Evolutionary conservation across 2,888 invertebrate genomes (phyloP).

Genomic region (Philonicus albiceps): DNA sequence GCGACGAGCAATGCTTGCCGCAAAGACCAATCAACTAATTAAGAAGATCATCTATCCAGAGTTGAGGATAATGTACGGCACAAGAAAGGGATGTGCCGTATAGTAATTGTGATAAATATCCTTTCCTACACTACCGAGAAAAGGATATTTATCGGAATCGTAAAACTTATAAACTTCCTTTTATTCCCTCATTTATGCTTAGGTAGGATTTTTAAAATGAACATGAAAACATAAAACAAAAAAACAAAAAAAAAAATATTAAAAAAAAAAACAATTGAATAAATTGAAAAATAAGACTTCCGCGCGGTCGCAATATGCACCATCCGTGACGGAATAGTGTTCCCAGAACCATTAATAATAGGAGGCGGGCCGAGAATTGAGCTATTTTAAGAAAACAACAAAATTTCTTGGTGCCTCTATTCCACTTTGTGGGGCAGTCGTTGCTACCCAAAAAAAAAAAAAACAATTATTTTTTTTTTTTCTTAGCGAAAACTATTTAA

Average conservation of each 20-base stretch:
- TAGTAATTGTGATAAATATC: conserved; percentile 64
- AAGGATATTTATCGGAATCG: conserved; percentile 49
- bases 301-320: neutral
- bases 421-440: neutral
- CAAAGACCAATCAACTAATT: conserved; percentile 79
- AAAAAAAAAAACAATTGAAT: neutral
- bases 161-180: conserved; percentile 32
- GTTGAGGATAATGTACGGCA: conserved; percentile 83
- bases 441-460: neutral
- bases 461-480: conserved; percentile 20
- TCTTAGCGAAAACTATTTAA: conserved; percentile 17
- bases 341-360: neutral
- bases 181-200: conserved; percentile 41
- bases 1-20: conserved; percentile 77
- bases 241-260: too few species aligned
- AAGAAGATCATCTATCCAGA: conserved; percentile 84
- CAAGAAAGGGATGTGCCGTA: conserved; percentile 80
- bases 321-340: conserved; percentile 4
- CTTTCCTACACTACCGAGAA: conserved; percentile 46
- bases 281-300: neutral
- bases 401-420: neutral
- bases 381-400: neutral
- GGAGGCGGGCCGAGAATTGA: neutral
- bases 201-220: conserved; percentile 31
- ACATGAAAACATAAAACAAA: conserved; percentile 3